A percentile compares a stretch with the other conserved stretches of the same genome.
Conservation (phyloP, 2,888 invertebrate species). For the Protophormia terraenovae region DNA sequence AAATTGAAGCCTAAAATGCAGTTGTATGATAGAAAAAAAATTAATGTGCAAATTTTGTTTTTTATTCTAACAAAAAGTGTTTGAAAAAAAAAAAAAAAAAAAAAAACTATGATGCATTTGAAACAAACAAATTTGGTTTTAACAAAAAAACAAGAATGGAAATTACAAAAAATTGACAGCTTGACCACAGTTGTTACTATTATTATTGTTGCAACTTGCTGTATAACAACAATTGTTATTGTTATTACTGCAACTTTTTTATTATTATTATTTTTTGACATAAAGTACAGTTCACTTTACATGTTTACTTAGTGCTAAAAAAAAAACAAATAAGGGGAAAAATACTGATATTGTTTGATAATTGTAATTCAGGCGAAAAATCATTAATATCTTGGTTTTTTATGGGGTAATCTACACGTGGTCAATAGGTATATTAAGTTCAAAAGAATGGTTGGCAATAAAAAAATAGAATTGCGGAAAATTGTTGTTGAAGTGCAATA, state of each 20-base stretch:
- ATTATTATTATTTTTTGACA: constrained; percentile 62
- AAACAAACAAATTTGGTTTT: constrained; percentile 33
- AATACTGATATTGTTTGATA: constrained; percentile 71
- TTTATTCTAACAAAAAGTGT: constrained; percentile 28
- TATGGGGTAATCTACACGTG: neutral
- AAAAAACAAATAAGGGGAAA: constrained; percentile 37
- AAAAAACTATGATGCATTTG: constrained; percentile 9
- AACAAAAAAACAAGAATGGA: constrained; percentile 6
- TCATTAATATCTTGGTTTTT: constrained; percentile 76
- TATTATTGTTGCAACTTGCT: constrained; percentile 61
- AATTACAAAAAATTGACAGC: constrained; percentile 73
- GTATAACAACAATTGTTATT: constrained; percentile 55
- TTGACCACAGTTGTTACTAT: constrained; percentile 75
- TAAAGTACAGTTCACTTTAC: constrained; percentile 73
- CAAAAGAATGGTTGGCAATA: neutral
- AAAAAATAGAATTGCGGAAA: no score
- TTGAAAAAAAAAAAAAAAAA: neutral
- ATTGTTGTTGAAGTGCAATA: no score
- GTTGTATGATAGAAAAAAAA: constrained; percentile 18
- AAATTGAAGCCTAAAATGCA: constrained; percentile 56
- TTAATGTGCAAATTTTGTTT: constrained; percentile 52
- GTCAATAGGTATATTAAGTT: neutral
- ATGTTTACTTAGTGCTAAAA: constrained; percentile 45
- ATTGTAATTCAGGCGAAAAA: constrained; percentile 79
- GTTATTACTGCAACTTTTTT: constrained; percentile 39